Conservation (phyloP, 2,113 vertebrate species). For the Dipodomys stephensi region DNA sequence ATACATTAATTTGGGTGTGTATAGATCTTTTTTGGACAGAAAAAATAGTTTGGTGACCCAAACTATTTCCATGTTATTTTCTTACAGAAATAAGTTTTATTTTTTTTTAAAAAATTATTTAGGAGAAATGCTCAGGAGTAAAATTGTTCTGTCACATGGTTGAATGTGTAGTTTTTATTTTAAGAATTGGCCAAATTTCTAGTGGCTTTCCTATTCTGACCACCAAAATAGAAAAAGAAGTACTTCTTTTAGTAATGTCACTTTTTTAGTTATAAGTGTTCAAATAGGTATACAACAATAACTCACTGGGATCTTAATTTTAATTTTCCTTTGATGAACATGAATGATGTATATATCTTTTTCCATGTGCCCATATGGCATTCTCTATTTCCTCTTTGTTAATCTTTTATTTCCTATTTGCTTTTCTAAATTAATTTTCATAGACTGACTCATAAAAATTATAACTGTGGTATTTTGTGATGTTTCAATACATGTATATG, state of each 20-base stretch:
- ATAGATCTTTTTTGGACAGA: no score
- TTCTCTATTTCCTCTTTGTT: background rate
- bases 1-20: no score
- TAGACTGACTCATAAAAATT: background rate
- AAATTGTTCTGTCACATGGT: background rate
- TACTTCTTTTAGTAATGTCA: background rate
- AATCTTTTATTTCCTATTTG: background rate
- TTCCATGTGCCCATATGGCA: background rate
- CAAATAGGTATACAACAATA: background rate
- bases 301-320: background rate
- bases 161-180: background rate
- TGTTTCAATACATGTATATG: background rate
- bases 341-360: background rate
- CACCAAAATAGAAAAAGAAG: no score
- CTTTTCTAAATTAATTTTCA: background rate
- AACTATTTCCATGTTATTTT: no score
- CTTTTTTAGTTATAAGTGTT: background rate
- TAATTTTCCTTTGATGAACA: background rate
- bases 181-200: background rate
- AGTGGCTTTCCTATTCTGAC: background rate
- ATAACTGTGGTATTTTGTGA: background rate
- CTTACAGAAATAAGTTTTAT: no score
- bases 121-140: background rate
- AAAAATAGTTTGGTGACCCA: no score
- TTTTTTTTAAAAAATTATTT: background rate